Evolutionary conservation across 53 echinoderm and acorn worm species (phyloP).

Genomic region (Actinopyga echinites): DNA sequence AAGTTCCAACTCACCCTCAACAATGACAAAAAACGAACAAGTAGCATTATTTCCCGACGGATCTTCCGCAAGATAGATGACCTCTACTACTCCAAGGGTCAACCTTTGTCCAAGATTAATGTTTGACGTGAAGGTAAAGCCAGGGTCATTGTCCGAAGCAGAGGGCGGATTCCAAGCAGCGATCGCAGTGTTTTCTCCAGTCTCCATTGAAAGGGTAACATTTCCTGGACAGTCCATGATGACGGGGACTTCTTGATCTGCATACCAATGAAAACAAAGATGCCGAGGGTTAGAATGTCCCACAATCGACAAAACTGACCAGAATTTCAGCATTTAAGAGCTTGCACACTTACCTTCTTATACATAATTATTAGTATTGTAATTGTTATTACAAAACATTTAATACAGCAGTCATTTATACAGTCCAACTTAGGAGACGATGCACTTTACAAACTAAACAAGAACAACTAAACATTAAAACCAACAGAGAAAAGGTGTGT

Average conservation of each 20-base stretch:
- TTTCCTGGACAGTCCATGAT: constrained; percentile 10
- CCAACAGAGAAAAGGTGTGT: too few species aligned
- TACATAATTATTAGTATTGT: too few species aligned
- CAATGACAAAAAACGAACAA: not conserved
- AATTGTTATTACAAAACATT: too few species aligned
- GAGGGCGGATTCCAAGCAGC: constrained; percentile 22
- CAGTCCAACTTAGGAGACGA: too few species aligned
- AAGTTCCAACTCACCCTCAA: not conserved
- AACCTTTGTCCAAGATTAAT: not conserved
- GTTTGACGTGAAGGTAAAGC: not conserved
- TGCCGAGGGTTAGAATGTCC: too few species aligned
- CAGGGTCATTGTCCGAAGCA: constrained; percentile 16
- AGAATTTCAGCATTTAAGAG: too few species aligned
- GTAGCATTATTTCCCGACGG: not conserved
- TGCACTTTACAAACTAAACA: too few species aligned
- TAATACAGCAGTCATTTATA: too few species aligned
- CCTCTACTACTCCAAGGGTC: not conserved
- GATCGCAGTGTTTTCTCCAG: not conserved
- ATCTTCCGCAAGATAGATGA: not conserved
- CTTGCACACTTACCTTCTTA: too few species aligned
- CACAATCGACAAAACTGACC: too few species aligned
- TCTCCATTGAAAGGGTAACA: not conserved
- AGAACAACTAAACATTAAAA: too few species aligned
- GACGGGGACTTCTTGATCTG: constrained; percentile 25
- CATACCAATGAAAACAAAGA: not conserved